Conservation (phyloP, 2,113 vertebrate genomes). For the Mixornis gularis region DNA sequence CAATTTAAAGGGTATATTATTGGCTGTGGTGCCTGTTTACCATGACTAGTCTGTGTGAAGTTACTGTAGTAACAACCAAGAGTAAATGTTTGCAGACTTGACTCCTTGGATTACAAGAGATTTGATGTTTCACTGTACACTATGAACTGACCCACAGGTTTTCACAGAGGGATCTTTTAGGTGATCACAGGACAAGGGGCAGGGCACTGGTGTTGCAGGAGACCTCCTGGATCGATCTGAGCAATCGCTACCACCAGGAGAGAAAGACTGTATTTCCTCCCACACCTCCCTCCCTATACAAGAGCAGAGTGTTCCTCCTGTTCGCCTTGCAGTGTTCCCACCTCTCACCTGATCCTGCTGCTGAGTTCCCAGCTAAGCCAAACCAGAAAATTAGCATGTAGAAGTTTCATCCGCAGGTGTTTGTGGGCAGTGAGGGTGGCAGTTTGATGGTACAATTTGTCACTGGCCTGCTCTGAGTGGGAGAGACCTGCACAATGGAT, state of each 20-base stretch:
- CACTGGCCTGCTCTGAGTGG: background rate
- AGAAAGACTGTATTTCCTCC: background rate
- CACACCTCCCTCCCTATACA: background rate
- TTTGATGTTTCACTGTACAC: background rate
- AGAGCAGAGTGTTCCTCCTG: background rate
- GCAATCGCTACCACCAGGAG: rapidly evolving
- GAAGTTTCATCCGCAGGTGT: background rate
- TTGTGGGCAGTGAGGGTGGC: background rate
- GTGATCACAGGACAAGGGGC: background rate
- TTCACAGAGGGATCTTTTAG: background rate
- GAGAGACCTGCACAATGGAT: rapidly evolving
- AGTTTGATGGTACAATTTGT: background rate
- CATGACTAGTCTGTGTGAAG: background rate
- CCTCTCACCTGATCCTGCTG: background rate
- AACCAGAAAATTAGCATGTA: background rate
- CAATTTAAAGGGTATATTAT: background rate
- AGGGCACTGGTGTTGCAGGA: background rate
- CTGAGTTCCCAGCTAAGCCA: background rate
- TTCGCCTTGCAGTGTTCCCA: background rate
- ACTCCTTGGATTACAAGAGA: background rate
- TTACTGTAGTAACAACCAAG: background rate
- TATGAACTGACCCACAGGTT: background rate
- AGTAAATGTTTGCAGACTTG: background rate
- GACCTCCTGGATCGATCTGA: background rate
- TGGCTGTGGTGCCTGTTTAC: background rate